Percentiles rank a stretch among this genome's conserved stretches.
Conservation (phyloP, 2,888 invertebrate species). For the Corbicula japonica region DNA sequence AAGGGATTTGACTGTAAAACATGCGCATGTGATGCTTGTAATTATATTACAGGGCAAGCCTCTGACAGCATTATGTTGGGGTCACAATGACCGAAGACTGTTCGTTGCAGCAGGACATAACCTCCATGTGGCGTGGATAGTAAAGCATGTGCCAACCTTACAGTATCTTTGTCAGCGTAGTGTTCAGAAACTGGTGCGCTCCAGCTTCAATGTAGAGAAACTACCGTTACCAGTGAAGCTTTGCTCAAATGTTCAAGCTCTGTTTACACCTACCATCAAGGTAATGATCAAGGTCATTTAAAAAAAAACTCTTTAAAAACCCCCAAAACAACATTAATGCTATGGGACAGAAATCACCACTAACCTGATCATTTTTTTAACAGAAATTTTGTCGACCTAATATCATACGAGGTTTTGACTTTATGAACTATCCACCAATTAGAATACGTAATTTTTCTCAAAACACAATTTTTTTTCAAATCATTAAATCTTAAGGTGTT, state of each 20-base stretch:
- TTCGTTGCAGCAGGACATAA: slow-evolving; percentile 97
- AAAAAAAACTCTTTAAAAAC: background rate
- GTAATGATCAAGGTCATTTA: slow-evolving; percentile 88
- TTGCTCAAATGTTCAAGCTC: slow-evolving; percentile 77
- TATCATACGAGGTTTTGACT: too few relatives aligned
- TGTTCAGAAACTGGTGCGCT: slow-evolving; percentile 86
- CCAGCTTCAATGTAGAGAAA: slow-evolving; percentile 91
- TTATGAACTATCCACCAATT: too few relatives aligned
- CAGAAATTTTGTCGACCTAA: too few relatives aligned
- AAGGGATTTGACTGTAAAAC: too few relatives aligned
- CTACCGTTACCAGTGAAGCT: slow-evolving; percentile 96
- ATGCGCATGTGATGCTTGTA: too few relatives aligned
- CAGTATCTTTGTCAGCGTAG: slow-evolving; percentile 94
- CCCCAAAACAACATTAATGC: too few relatives aligned
- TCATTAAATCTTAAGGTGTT: too few relatives aligned
- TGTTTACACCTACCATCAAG: slow-evolving; percentile 93
- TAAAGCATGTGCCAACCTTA: slow-evolving; percentile 95
- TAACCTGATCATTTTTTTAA: too few relatives aligned
- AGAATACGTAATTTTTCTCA: too few relatives aligned
- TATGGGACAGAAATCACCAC: too few relatives aligned
- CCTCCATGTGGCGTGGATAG: slow-evolving; percentile 97
- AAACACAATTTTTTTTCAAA: too few relatives aligned
- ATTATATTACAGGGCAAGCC: slow-evolving; percentile 88
- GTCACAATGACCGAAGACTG: slow-evolving; percentile 97
- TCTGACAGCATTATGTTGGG: slow-evolving; percentile 98